Evolutionary conservation across 2,888 invertebrate species (phyloP), one percentile per base, ranked within the genome.

Genomic region (Acleris laterana): DNA sequence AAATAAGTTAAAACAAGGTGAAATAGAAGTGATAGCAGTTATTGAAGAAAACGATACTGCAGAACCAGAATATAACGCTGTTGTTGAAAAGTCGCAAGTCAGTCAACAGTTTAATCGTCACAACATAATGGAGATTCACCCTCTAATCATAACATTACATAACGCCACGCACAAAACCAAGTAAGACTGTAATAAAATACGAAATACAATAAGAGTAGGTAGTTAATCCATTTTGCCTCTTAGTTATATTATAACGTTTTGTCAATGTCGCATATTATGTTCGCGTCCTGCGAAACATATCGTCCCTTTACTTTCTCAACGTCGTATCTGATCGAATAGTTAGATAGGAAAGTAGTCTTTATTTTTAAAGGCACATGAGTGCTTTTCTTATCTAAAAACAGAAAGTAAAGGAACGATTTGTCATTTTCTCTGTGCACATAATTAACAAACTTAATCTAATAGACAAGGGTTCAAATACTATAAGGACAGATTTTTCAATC

Each of bases 71-170:
- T 38, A 38, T 38, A 38, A 38, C 38, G 4, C 7, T 2, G 2
- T 46, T 17, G 7, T 17, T 46, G n/a, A 46, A 46, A 46, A 61
- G 32, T 55, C 49, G 48, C 44, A 20, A 75, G 70, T 72, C 81
- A 81, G 77, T 75, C 78, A 42, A 50, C 38, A 58, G 28, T 58
- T 62, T 49, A 62, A 61, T 11, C 38, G 28, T 44, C 28, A 38
- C 57, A 59, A 78, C 75, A 75, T 75, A 77, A 76, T 71, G 70
- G 83, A 86, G 85, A 87, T 85, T 85, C 85, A 73, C 72, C 76
- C 77, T 75, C 76, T 77, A 75, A 68, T 64, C 65, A 51, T 44
- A 28, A 63, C 25, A 50, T 61, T 50, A 55, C 53, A 55, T 55
- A 65, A 63, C 44, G 38, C 49, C 60, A 65, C 50, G 50, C 60